phyloP scores from a whole-genome alignment of 2,888 invertebrate species.

The Malthinus seriepunctatus region DNA sequence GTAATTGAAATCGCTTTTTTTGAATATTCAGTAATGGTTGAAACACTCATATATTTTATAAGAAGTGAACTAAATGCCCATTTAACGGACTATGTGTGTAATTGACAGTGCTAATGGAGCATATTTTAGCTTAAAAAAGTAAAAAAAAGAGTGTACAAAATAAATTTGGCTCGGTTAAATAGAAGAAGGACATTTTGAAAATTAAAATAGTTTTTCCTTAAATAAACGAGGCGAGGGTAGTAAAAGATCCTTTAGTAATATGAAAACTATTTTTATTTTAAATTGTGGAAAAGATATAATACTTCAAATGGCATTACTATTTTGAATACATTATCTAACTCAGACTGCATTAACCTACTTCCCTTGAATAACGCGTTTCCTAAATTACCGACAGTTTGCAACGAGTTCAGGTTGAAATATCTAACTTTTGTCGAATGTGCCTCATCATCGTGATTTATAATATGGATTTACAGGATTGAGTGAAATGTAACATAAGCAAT shows the following conservation, averaged over 20 bases:
- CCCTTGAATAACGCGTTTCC: slow-evolving; percentile 38
- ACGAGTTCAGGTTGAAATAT: slow-evolving; percentile 35
- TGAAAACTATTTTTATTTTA: background rate
- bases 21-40: too few species aligned
- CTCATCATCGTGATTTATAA: slow-evolving; percentile 36
- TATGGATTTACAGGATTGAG: slow-evolving; percentile 33
- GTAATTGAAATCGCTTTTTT: slow-evolving; percentile 38
- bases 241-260: too few species aligned
- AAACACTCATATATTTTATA: too few species aligned
- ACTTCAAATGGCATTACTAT: slow-evolving; percentile 16
- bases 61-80: too few species aligned
- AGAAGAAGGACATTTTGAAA: too few species aligned
- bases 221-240: too few species aligned
- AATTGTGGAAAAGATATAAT: slow-evolving; percentile 19
- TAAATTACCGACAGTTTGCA: slow-evolving; percentile 37
- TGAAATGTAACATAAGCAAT: slow-evolving; percentile 36
- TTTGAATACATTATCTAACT: slow-evolving; percentile 30
- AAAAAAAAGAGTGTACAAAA: too few species aligned
- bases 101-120: too few species aligned
- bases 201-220: too few species aligned
- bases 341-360: slow-evolving; percentile 39
- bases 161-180: too few species aligned
- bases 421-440: slow-evolving; percentile 33
- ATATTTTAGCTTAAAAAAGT: too few species aligned
- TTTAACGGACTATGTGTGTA: too few species aligned